Evolutionary conservation across 53 echinoderm and acorn worm species (phyloP).

Genomic region (Pentamera pediparva): DNA sequence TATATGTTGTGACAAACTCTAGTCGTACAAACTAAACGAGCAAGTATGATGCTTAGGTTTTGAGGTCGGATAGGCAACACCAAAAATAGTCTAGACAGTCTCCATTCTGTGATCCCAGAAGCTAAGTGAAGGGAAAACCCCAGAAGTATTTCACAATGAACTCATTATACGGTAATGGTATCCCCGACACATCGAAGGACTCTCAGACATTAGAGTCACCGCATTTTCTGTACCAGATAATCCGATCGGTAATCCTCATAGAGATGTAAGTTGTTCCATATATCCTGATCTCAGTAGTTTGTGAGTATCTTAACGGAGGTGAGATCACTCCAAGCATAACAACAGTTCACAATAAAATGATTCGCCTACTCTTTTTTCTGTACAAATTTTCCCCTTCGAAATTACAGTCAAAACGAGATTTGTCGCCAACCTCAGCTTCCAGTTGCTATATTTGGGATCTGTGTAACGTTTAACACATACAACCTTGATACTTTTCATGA

Average conservation of each 20-base stretch:
- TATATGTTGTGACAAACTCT: not conserved
- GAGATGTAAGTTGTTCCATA: not conserved
- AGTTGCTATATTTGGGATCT: not conserved
- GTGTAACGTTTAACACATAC: not conserved
- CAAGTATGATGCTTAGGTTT: no score
- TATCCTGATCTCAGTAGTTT: not conserved
- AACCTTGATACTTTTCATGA: not conserved
- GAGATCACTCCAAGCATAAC: not conserved
- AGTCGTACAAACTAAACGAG: not conserved
- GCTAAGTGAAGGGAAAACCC: not conserved
- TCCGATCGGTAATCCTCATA: not conserved
- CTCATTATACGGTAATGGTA: not conserved
- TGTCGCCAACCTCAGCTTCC: not conserved
- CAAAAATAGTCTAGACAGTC: not conserved
- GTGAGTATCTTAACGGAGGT: not conserved
- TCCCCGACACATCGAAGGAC: not conserved
- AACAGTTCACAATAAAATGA: not conserved
- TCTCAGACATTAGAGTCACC: not conserved
- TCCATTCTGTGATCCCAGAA: not conserved
- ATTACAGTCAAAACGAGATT: not conserved
- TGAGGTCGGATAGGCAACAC: not conserved
- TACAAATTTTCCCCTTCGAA: not conserved
- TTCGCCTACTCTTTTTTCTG: not conserved
- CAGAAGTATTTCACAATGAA: not conserved
- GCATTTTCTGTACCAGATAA: not conserved